phyloP scores from a whole-genome alignment of 2,113 vertebrate genomes.

The Buteo buteo region DNA sequence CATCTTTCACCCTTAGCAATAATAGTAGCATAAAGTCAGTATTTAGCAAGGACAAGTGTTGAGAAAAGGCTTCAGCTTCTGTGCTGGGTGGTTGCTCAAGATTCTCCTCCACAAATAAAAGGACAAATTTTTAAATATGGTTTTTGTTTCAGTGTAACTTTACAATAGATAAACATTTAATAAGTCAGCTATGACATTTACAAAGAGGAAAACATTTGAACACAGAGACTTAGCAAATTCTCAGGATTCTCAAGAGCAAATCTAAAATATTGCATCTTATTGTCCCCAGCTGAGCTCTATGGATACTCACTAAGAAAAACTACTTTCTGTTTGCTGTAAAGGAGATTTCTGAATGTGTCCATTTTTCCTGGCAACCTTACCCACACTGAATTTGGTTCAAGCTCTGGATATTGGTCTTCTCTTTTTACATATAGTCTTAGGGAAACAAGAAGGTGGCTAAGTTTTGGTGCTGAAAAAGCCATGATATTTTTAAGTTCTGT shows the following conservation, averaged over 20 bases:
- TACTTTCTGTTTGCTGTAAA: background rate
- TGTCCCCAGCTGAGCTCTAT: background rate
- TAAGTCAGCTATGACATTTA: constrained; percentile 35
- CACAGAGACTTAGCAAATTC: background rate
- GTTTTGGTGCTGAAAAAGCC: background rate
- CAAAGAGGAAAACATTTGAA: background rate
- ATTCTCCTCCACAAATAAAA: background rate
- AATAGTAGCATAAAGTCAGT: background rate
- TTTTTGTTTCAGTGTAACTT: constrained; percentile 14
- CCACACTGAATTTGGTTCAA: background rate
- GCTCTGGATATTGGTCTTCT: background rate
- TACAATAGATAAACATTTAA: constrained; percentile 2
- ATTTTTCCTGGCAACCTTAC: background rate
- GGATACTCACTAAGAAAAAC: background rate
- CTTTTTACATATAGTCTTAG: background rate
- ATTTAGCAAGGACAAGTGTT: background rate
- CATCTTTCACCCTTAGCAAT: background rate
- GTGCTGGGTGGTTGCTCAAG: background rate
- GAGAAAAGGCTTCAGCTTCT: background rate
- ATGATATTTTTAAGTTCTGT: background rate
- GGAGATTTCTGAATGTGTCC: background rate
- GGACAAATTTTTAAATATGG: background rate
- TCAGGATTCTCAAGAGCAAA: constrained; percentile 2
- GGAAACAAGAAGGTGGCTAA: background rate
- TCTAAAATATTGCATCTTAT: constrained; percentile 1